Base-by-base conservation (phyloP, 1,140 invertebrate genomes). In the Polypedilum pembai region DNA sequence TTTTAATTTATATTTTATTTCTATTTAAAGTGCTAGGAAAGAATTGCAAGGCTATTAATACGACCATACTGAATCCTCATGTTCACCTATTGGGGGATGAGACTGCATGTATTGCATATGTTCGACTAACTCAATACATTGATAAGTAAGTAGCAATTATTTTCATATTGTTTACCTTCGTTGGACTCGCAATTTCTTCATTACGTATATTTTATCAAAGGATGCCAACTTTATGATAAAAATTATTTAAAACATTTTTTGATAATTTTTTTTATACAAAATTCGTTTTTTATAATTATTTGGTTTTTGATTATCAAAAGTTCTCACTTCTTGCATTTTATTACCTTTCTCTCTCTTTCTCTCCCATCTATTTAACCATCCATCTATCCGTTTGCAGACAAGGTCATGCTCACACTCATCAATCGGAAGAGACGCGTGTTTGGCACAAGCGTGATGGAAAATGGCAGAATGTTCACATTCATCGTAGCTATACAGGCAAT, bases 51-150 rank as follows among this genome's bases (percentile, higher is more conserved):
- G 90, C 92, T 69, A 86, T 94, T 76, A 98, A 98, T 83, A 97
- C 94, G 69, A 98, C 94, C 77, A 94, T 99, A 79, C 84, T 98
- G 75, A 98, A 98, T 84, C 96, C 96, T 12, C 92, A 95, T 81
- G 96, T 99, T 74, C 95, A 98, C 83, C 85, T 98, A 76, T 85
- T 98, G 77, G 94, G 95, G 45, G 94, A 97, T 75, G 95, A 98
- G 83, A 94, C 95, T 74, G 96, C 96, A 65, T 96, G 94, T 80
- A 98, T 99, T 83, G 96, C 96, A 18, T 99, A 98, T 82, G 90
- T 98, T 73, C 89, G 95, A 80, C 88, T 98, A 75, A 98, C 94
- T 73, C 96, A 98, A 82, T 98, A 91, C 82, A 91, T 98, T 83
- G 96, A 98, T 85, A 96, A 69, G 65, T 69, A 21, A 69, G 65